Evolutionary conservation across 2,113 vertebrate genomes (phyloP), one percentile per base, ranked within the genome.

Genomic region (Oreochromis niloticus): DNA sequence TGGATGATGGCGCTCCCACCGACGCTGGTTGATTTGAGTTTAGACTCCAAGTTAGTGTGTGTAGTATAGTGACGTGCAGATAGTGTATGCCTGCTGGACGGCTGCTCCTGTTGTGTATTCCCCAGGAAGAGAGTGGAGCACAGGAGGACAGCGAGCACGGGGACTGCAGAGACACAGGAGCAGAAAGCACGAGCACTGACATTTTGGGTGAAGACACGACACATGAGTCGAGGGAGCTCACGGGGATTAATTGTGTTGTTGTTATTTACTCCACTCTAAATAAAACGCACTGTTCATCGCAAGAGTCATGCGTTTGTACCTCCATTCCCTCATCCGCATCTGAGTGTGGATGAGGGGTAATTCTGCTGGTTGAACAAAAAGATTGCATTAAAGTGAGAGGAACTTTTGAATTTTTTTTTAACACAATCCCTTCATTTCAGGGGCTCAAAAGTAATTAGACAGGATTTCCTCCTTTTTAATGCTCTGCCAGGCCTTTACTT

Each of bases 101-200:
- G 16, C 30, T 61, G 57, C 57, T 61, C 34, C 57, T 10, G 30
- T 61, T 61, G 30, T 2, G 16, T 61, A 0, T 61, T 61, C 9
- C 57, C 0, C 57, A 61, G 57, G 16, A 61, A 61, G 57, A 61
- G 9, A 0, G 16, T 61, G 30, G 30, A 34, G 57, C 0, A 61
- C 57, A 61, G 30, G 3, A 61, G 57, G 30, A 61, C 57, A 63
- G 16, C 30, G 16, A 19, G 0, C 59, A 63, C 3, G 16, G 59
- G 59, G 30, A 63, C 16, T 63, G 16, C 30, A 19, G 30, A 63
- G 30, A 63, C 59, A 63, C 59, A 34, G 59, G 59, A 63, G 59
- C 16, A 34, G 9, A 63, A 63, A 63, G 30, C 3, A 6, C 5
- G 30, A 63, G 30, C 59, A 19, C 5, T 0, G 30, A 63, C 59